phyloP scores from a whole-genome alignment of 2,113 vertebrate species.

The Spea multiplicata region DNA sequence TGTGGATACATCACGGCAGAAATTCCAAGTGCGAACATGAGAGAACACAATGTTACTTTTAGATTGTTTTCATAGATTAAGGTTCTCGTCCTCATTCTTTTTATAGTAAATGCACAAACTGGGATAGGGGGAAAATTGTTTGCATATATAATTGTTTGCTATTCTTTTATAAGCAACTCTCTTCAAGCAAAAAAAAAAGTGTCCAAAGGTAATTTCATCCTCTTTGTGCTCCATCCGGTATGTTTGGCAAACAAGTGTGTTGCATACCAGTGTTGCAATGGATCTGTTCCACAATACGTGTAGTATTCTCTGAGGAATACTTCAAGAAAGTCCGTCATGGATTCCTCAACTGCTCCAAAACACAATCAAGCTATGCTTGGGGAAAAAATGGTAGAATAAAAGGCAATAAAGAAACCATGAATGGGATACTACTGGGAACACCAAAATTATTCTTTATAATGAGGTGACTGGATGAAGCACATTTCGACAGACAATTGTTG shows the following conservation, averaged over 20 bases:
- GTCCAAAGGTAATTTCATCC: no score
- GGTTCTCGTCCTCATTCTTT: not conserved
- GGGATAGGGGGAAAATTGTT: no score
- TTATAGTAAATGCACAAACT: no score
- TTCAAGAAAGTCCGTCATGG: not conserved
- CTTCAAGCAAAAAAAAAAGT: no score
- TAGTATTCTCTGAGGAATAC: not conserved
- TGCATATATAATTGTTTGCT: no score
- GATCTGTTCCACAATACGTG: no score
- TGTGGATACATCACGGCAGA: slow-evolving; percentile 39
- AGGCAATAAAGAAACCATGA: slow-evolving; percentile 12
- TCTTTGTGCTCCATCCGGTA: no score
- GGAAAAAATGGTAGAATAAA: not conserved
- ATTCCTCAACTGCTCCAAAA: not conserved
- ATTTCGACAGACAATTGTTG: slow-evolving; percentile 45
- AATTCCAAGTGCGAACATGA: slow-evolving; percentile 52
- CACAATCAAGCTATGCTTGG: slow-evolving; percentile 8
- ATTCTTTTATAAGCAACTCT: no score
- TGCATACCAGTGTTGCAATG: no score
- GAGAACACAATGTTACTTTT: slow-evolving; percentile 18
- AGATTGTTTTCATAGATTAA: not conserved
- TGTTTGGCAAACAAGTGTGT: no score
- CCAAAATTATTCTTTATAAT: slow-evolving; percentile 18
- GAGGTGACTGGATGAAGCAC: slow-evolving; percentile 29
- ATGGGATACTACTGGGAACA: slow-evolving; percentile 10